These are phyloP conservation scores for Pogonus chalceus DNA, from an alignment of 1,140 invertebrate species.

Conservation along the genomic window DNA sequence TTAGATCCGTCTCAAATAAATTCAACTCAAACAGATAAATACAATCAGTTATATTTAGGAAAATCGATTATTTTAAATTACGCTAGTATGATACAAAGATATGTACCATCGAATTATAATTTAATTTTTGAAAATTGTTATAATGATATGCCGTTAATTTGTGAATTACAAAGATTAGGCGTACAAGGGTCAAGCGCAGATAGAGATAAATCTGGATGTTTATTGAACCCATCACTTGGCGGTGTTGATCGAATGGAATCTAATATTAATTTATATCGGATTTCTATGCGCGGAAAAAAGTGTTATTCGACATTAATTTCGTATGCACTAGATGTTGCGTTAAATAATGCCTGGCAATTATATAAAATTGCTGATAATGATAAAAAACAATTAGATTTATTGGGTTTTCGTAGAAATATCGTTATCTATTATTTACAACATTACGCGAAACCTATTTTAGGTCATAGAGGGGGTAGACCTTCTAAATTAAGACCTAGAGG, in stretches of 20 bases:
- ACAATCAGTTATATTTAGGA: neutral
- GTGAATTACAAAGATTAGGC: slow-evolving; percentile 8
- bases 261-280: slow-evolving; percentile 17
- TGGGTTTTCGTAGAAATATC: slow-evolving; percentile 18
- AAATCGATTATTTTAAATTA: neutral
- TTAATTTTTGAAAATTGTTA: neutral
- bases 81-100: slow-evolving; percentile 1
- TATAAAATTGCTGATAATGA: slow-evolving; percentile 10
- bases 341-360: slow-evolving; percentile 18
- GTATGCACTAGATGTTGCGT: slow-evolving; percentile 16
- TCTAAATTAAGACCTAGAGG: slow-evolving; percentile 6
- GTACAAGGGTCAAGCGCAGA: neutral
- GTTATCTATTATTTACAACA: slow-evolving; percentile 16
- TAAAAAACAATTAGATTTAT: slow-evolving; percentile 15
- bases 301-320: slow-evolving; percentile 16
- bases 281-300: slow-evolving; percentile 17
- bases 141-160: neutral
- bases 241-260: slow-evolving; percentile 17
- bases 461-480: slow-evolving; percentile 5
- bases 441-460: slow-evolving; percentile 14
- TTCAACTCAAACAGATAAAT: neutral
- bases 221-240: slow-evolving; percentile 16
- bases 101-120: neutral
- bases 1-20: slow-evolving; percentile 14
- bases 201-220: slow-evolving; percentile 5